Percentiles rank a stretch among this genome's conserved stretches.
phyloP scores from a whole-genome alignment of 2,888 invertebrate genomes.

The Eupeodes latifasciatus region DNA sequence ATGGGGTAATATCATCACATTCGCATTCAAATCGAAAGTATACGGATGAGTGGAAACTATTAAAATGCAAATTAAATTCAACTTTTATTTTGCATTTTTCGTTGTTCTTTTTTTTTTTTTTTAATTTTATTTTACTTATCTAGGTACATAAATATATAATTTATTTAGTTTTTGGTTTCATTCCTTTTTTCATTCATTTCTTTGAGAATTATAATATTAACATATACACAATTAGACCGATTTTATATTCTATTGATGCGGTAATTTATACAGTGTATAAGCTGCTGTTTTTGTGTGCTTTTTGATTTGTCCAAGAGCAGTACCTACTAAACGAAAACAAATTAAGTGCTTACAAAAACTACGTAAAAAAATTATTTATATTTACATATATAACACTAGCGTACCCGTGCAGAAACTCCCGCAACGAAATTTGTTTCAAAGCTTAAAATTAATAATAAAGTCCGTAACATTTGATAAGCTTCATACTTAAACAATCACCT shows the following conservation, averaged over 20 bases:
- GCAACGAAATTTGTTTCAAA: no score
- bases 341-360: not conserved
- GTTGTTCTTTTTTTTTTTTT: constrained; percentile 30
- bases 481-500: no score
- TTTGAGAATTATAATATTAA: constrained; percentile 38
- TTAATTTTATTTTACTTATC: not conserved
- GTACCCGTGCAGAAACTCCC: no score
- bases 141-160: not conserved
- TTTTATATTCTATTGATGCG: constrained; percentile 45
- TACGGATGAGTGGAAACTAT: constrained; percentile 60
- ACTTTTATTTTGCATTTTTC: constrained; percentile 38
- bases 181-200: constrained; percentile 2
- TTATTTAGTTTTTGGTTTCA: not conserved
- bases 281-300: not conserved
- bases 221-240: constrained; percentile 20
- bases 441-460: no score
- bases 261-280: constrained; percentile 63
- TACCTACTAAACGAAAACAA: constrained; percentile 15
- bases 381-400: no score
- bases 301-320: not conserved
- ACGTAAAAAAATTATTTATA: not conserved
- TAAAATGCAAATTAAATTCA: constrained; percentile 73
- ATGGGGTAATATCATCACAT: not conserved
- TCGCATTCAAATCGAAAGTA: constrained; percentile 33
- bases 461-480: no score